A percentile compares a stretch with the other conserved stretches of the same genome.
Evolutionary conservation across 2,888 invertebrate species (phyloP).

Genomic region (Antheraea yamamai): DNA sequence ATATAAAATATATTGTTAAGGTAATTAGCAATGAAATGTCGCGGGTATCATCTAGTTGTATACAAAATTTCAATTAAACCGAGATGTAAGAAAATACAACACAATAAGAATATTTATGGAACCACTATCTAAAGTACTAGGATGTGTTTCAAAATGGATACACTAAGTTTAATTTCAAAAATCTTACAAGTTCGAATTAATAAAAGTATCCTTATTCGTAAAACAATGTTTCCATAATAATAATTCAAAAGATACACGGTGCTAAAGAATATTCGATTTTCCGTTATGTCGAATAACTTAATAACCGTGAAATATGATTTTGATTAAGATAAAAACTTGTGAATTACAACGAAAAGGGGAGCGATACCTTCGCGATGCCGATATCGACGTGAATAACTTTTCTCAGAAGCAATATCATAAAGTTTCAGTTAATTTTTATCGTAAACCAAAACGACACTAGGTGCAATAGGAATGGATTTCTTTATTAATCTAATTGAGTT

Average conservation of each 20-base stretch:
- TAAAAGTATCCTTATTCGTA: not conserved
- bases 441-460: not conserved
- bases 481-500: conserved; percentile 1
- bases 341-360: conserved; percentile 35
- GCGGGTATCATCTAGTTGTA: no score
- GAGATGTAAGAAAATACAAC: not conserved
- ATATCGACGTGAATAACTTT: conserved; percentile 4
- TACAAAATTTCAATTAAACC: no score
- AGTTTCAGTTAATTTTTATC: not conserved
- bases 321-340: conserved; percentile 58
- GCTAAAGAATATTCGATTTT: conserved; percentile 54
- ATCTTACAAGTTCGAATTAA: not conserved
- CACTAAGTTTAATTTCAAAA: not conserved
- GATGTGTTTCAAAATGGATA: no score
- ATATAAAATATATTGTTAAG: no score
- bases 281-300: conserved; percentile 60
- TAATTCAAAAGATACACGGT: conserved; percentile 29
- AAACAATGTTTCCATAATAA: conserved; percentile 22
- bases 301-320: conserved; percentile 64
- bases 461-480: not conserved
- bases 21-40: no score
- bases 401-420: not conserved
- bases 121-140: not conserved
- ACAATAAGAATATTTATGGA: not conserved
- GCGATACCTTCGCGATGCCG: conserved; percentile 6